phyloP scores from a whole-genome alignment of 2,888 invertebrate species.

The Ormyrus pomaceus region DNA sequence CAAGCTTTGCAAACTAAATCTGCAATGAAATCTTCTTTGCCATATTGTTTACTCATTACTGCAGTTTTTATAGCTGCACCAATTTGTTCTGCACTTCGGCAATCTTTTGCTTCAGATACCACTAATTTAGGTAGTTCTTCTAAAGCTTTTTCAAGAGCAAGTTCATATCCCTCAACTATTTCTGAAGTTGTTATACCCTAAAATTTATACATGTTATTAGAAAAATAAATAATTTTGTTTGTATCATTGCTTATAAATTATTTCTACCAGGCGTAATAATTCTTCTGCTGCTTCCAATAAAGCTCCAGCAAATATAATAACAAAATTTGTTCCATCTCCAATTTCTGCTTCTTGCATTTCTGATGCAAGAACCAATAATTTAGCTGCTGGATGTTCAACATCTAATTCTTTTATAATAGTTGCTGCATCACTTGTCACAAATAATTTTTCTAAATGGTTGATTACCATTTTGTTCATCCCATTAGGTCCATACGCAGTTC shows the following conservation, averaged over 20 bases:
- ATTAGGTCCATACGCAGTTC: constrained; percentile 98
- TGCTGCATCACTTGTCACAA: constrained; percentile 99
- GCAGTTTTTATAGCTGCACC: constrained; percentile 86
- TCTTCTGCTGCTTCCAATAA: constrained; percentile 95
- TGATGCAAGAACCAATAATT: constrained; percentile 95
- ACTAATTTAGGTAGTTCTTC: constrained; percentile 91
- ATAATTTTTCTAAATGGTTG: constrained; percentile 98
- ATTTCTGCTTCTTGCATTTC: constrained; percentile 99
- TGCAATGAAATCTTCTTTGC: constrained; percentile 95
- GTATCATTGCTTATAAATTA: constrained; percentile 1
- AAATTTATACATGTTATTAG: constrained; percentile 44
- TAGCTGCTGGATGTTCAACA: constrained; percentile 99
- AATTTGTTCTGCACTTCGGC: constrained; percentile 82
- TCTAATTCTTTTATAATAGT: constrained; percentile 97
- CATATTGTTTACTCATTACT: constrained; percentile 98
- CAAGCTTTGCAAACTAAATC: constrained; percentile 92
- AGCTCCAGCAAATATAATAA: constrained; percentile 95
- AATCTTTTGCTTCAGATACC: constrained; percentile 86
- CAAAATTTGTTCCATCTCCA: constrained; percentile 99
- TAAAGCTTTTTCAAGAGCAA: constrained; percentile 90
- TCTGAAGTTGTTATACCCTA: constrained; percentile 97
- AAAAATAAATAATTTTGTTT: not conserved
- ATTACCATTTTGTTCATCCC: constrained; percentile 99
- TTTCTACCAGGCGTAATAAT: constrained; percentile 85
- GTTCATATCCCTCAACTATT: constrained; percentile 96